A percentile compares a stretch with the other conserved stretches of the same genome.
phyloP scores from a whole-genome alignment of 1,140 invertebrate species.

The Lycorma delicatula region DNA sequence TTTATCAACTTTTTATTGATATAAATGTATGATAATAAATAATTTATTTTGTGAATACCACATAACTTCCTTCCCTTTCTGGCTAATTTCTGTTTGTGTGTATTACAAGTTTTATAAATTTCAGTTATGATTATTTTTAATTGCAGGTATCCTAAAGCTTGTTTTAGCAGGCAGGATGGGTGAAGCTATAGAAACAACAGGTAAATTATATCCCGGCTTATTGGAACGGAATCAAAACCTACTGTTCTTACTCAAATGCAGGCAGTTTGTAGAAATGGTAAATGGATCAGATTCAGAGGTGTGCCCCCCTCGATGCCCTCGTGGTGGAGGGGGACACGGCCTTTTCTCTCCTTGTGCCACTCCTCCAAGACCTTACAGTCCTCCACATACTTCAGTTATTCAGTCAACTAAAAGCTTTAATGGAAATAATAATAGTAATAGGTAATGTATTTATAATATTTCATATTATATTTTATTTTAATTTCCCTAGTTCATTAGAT shows the following conservation, averaged over 20 bases:
- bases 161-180: constrained; percentile 86
- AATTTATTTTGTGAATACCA: too few relatives aligned
- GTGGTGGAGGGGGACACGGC: constrained; percentile 21
- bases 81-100: too few relatives aligned
- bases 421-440: constrained; percentile 40
- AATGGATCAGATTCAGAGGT: constrained; percentile 72
- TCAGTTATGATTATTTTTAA: too few relatives aligned
- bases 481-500: too few relatives aligned
- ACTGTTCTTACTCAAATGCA: constrained; percentile 89
- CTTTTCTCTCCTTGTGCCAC: constrained; percentile 32
- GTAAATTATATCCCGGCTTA: constrained; percentile 80
- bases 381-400: constrained; percentile 60
- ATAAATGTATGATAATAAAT: too few relatives aligned
- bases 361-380: constrained; percentile 38
- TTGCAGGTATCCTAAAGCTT: constrained; percentile 84
- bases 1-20: too few relatives aligned
- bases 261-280: constrained; percentile 96
- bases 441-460: too few relatives aligned
- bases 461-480: too few relatives aligned
- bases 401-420: constrained; percentile 59
- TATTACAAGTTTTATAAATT: too few relatives aligned
- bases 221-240: constrained; percentile 84
- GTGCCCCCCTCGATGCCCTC: neutral
- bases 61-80: too few relatives aligned
- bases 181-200: constrained; percentile 87